Percentiles rank a stretch among this genome's conserved stretches.
These are phyloP conservation scores for Malurus elegans DNA, from an alignment of 2,113 vertebrate genomes.

Conservation along the genomic window DNA sequence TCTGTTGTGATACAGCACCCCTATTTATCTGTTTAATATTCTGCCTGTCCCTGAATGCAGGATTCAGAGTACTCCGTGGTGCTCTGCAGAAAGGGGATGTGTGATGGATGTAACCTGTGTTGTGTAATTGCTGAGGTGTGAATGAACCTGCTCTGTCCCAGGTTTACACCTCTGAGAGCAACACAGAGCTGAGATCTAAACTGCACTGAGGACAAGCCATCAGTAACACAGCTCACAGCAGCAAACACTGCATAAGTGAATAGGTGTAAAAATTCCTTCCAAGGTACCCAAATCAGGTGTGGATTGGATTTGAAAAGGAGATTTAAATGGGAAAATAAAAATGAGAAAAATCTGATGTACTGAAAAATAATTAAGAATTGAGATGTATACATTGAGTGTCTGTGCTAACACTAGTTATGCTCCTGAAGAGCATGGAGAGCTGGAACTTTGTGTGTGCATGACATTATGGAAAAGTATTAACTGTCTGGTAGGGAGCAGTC, in stretches of 20 bases:
- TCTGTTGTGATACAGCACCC: not conserved
- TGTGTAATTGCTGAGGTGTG: not conserved
- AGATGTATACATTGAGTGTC: not conserved
- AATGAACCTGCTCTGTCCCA: constrained; percentile 20
- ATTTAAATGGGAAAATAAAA: not conserved
- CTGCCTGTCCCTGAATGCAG: not conserved
- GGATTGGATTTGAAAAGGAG: not conserved
- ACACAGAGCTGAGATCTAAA: not conserved
- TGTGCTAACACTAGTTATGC: not conserved
- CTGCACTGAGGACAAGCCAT: not conserved
- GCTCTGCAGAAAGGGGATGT: constrained; percentile 2
- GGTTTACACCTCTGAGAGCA: not conserved
- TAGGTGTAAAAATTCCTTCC: not conserved
- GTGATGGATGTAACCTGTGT: not conserved
- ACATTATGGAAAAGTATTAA: not conserved
- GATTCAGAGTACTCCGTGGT: not conserved
- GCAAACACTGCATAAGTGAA: not conserved
- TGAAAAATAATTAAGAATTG: not conserved
- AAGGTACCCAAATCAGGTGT: not conserved
- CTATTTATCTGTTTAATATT: not conserved
- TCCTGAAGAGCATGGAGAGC: not conserved
- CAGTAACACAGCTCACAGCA: not conserved
- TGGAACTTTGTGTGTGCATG: not conserved
- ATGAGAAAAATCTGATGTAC: not conserved
- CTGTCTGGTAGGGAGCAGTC: not conserved